phyloP scores from a whole-genome alignment of 2,113 vertebrate genomes.

The Stigmatopora argus region DNA sequence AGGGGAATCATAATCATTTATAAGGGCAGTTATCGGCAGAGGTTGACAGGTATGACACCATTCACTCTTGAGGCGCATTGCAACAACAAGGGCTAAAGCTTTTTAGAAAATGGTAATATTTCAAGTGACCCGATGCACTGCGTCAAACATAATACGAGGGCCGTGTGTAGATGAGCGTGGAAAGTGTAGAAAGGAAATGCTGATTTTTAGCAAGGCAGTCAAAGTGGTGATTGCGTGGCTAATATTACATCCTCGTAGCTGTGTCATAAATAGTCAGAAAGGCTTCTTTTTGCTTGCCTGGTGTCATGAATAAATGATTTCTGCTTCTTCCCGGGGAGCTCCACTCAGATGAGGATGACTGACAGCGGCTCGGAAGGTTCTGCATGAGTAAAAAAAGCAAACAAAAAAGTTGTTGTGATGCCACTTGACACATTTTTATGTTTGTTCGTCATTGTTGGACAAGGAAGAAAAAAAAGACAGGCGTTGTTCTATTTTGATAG shows the following conservation, averaged over 20 bases:
- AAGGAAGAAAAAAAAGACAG: background rate
- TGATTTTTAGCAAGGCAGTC: conserved; percentile 27
- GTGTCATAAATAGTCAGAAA: conserved; percentile 45
- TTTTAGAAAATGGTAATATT: conserved; percentile 2
- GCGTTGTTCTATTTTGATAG: background rate
- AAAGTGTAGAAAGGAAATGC: background rate
- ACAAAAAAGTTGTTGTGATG: conserved; percentile 31
- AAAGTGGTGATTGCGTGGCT: conserved; percentile 44
- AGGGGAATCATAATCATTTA: too few species aligned
- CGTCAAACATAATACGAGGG: conserved; percentile 30
- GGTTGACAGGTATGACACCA: too few species aligned
- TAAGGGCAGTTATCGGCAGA: too few species aligned
- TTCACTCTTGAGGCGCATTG: conserved; percentile 15
- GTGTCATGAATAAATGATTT: conserved; percentile 68
- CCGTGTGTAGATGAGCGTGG: conserved; percentile 40
- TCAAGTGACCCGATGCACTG: conserved; percentile 6
- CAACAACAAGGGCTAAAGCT: conserved; percentile 13
- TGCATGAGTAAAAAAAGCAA: conserved; percentile 16
- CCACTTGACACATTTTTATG: conserved; percentile 29
- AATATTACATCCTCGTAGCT: conserved; percentile 58
- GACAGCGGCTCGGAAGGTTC: conserved; percentile 43
- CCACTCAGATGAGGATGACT: conserved; percentile 15
- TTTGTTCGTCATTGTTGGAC: conserved; percentile 27
- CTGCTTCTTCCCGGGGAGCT: conserved; percentile 28
- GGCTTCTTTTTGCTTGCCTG: conserved; percentile 48